Evolutionary conservation across 1,140 invertebrate genomes (phyloP), one percentile per base, ranked within the genome.

Genomic region (Temnothorax nylanderi): DNA sequence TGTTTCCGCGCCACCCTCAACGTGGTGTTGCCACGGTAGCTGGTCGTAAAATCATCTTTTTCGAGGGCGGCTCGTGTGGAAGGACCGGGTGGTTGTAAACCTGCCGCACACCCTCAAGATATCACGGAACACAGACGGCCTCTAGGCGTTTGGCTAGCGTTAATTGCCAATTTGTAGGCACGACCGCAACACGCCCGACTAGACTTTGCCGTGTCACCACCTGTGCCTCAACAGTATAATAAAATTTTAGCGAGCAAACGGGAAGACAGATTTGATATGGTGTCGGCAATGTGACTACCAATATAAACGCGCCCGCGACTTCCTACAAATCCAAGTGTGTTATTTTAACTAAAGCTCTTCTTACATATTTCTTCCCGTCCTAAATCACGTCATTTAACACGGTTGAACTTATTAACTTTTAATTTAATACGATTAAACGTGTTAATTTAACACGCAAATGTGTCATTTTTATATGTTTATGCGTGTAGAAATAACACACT

Each of bases 161-260:
- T 92, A 92, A 92, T 92, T 93, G 90, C 86, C 87, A 93, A 93
- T 92, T 92, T 91, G 90, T 88, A 77, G 85, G 72, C 67, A 37
- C 65, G 54, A 77, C 69, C 85, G 75, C 86, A 71, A 80, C 88
- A 84, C 67, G 47, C 21, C 69, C 18, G 41, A 60, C 58, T 26
- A 44, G 26, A 62, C 26, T 80, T 86, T 75, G 80, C 26, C 41
- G 13, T 65, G 56, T 65, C 69, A 62, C 21, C 74, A 54, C 67
- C 37, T 80, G 41, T 21, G 47, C 11, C 37, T 32, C 11, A 44
- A 69, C 18, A 47, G 47, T 65, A 34, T 37, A 44, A 85, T 75
- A 75, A 75, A 74, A 21, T 84, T 21, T 71, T 67, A 37, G 21
- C 64, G 21, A 71, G 21, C 21, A 56, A 69, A 58, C 34, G 37